Evolutionary conservation across 1,140 invertebrate genomes (phyloP).

Genomic region (Anadara kagoshimensis): DNA sequence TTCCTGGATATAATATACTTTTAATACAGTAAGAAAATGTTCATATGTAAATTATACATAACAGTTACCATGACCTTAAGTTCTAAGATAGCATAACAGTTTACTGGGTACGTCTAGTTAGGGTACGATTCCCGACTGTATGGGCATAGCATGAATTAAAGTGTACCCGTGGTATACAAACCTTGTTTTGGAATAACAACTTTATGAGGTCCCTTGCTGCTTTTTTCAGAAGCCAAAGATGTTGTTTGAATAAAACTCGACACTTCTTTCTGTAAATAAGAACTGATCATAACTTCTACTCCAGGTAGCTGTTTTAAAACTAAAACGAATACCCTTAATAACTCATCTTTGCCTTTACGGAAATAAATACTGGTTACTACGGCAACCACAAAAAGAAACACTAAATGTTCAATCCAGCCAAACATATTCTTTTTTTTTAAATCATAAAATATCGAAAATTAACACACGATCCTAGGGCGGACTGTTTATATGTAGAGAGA

Average conservation of each 20-base stretch:
- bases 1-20: no score
- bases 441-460: no score
- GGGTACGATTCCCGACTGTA: not conserved
- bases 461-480: no score
- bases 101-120: not conserved
- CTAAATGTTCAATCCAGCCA: slow-evolving; percentile 52
- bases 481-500: no score
- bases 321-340: slow-evolving; percentile 52
- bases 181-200: slow-evolving; percentile 53
- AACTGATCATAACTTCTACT: slow-evolving; percentile 42
- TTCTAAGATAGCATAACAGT: no score
- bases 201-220: slow-evolving; percentile 25
- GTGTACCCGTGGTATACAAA: slow-evolving; percentile 12
- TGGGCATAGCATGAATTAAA: not conserved
- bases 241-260: slow-evolving; percentile 58
- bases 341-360: slow-evolving; percentile 47
- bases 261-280: slow-evolving; percentile 55
- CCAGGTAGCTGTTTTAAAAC: slow-evolving; percentile 59
- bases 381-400: slow-evolving; percentile 52
- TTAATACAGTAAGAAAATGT: no score
- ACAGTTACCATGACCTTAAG: no score
- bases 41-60: no score
- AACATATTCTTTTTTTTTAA: slow-evolving; percentile 1
- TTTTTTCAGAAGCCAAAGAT: slow-evolving; percentile 41
- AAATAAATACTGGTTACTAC: slow-evolving; percentile 56